Evolutionary conservation across 2,888 invertebrate species (phyloP).

Genomic region (Thereva nobilitata): DNA sequence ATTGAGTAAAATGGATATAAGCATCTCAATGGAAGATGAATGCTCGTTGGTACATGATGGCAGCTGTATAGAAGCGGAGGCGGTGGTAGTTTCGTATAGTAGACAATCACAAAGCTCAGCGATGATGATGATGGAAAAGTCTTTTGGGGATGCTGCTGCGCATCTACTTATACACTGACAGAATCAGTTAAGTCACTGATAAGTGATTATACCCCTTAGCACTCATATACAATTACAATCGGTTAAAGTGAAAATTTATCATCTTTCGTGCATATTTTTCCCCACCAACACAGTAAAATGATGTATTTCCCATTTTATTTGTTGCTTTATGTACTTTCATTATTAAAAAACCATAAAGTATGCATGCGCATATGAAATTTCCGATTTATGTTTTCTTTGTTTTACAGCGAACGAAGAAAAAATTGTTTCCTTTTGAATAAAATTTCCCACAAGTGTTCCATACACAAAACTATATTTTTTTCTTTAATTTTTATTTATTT

Average conservation of each 20-base stretch:
- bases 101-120: too few relatives aligned
- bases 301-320: constrained; percentile 29
- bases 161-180: constrained; percentile 29
- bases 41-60: constrained; percentile 4
- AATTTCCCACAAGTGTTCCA: too few relatives aligned
- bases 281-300: constrained; percentile 2
- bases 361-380: constrained; percentile 16
- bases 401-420: too few relatives aligned
- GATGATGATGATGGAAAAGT: constrained; percentile 39
- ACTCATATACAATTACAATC: constrained; percentile 26
- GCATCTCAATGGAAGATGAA: constrained; percentile 22
- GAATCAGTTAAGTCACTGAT: constrained; percentile 8
- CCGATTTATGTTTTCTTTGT: too few relatives aligned
- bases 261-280: constrained; percentile 36
- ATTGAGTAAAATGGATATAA: constrained; percentile 10
- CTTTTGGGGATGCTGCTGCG: constrained; percentile 40
- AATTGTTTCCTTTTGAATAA: too few relatives aligned
- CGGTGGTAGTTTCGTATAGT: too few relatives aligned
- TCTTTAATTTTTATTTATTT: too few relatives aligned
- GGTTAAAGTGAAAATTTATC: constrained; percentile 38
- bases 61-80: background rate
- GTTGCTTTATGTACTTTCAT: constrained; percentile 39
- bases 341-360: constrained; percentile 25
- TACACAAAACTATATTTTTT: too few relatives aligned
- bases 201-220: constrained; percentile 41